Conservation (phyloP, 1,140 invertebrate species). For the Homarus americanus region DNA sequence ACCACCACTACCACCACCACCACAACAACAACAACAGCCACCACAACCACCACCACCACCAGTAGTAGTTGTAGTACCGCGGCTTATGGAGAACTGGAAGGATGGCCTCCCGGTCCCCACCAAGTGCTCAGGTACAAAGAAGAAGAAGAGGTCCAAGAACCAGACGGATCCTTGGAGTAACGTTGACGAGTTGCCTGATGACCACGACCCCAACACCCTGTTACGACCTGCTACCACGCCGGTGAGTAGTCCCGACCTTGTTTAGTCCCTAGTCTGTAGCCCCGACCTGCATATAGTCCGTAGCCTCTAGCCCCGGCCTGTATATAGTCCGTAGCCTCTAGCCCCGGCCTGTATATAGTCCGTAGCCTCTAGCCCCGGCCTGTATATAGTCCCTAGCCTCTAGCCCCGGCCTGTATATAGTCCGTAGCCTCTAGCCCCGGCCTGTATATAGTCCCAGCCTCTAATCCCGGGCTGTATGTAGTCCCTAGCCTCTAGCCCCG, state of each 20-base stretch:
- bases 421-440: no score
- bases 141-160: neutral
- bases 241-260: neutral
- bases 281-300: no score
- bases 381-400: no score
- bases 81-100: conserved; percentile 9
- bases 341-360: no score
- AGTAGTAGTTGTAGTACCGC: neutral
- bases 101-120: neutral
- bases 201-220: neutral
- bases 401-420: no score
- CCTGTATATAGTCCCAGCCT: no score
- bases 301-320: no score
- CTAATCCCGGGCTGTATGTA: no score
- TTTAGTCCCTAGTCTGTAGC: no score
- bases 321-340: no score
- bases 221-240: neutral
- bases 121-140: neutral
- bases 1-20: neutral
- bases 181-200: neutral
- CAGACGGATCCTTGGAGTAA: neutral
- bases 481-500: no score
- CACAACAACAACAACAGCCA: neutral
- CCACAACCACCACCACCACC: neutral
- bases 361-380: no score